Evolutionary conservation across 2,888 invertebrate genomes (phyloP), one percentile per base, ranked within the genome.

Genomic region (Dryobota labecula): DNA sequence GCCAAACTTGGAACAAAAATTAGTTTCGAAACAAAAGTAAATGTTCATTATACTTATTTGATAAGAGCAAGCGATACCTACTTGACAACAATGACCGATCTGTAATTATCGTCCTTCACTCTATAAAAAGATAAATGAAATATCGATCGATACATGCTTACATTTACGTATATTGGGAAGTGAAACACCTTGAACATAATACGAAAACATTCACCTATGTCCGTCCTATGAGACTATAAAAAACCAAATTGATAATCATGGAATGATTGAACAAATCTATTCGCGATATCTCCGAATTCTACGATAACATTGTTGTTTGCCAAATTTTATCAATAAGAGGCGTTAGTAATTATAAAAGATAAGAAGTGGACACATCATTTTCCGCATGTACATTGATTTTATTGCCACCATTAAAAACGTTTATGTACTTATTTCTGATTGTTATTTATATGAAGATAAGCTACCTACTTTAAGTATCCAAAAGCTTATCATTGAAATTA

Each of bases 261-360:
- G 72, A 68, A 71, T 80, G 78, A 74, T 71, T 61, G 68, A 66
- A 70, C 61, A 64, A 83, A 66, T 74, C 65, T 71, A 51, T 56
- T 60, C 24, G 24, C 45, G 65, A 72, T 88, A 84, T 78, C 81
- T 80, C 33, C 47, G 56, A 82, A 86, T 84, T 83, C 76, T 60
- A 41, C 75, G 87, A 88, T 87, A 87, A 83, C 24, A 69, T 72
- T 82, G 72, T 84, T 86, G 78, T 87, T 87, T 84, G 82, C 80
- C 69, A 80, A 69, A 63, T 74, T 67, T 86, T 88, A 89, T 91
- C 85, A 66, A 43, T 63, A 33, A 64, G 49, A 75, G 51, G 71
- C 49, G 60, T 67, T 47, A 65, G 49, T 62, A 58, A 54, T 63
- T 53, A 70, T 56, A 18, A 71, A 51, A 76, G 86, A 83, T 85